phyloP scores from a whole-genome alignment of 2,797 vertebrate species.

The Darevskia nairensis region DNA sequence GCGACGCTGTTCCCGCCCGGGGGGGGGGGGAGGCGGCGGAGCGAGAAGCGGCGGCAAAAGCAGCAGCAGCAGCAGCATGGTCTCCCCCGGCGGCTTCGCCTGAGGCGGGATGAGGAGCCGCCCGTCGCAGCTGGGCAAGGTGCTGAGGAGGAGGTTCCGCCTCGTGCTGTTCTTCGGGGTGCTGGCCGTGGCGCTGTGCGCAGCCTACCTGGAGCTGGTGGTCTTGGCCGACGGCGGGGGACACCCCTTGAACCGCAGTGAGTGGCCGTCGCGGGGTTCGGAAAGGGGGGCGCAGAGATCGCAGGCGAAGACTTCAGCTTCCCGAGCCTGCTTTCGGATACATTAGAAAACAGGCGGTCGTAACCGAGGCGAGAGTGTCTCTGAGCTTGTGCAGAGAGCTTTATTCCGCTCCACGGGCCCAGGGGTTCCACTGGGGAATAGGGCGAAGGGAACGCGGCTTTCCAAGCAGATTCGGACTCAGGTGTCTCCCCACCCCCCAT shows the following conservation, averaged over 20 bases:
- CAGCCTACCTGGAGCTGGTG: slow-evolving; percentile 77
- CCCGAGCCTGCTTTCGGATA: too few species aligned
- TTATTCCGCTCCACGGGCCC: neutral
- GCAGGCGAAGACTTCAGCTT: too few species aligned
- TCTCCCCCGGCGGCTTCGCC: neutral
- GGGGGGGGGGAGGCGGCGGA: neutral
- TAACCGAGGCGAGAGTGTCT: too few species aligned
- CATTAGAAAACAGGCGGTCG: neutral
- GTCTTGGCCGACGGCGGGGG: slow-evolving; percentile 62
- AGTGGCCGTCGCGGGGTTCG: slow-evolving; percentile 50
- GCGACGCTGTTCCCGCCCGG: neutral
- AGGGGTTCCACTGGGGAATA: neutral
- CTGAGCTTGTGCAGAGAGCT: neutral
- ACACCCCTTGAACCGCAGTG: slow-evolving; percentile 69
- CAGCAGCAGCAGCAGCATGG: neutral
- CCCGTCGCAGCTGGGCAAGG: slow-evolving; percentile 64
- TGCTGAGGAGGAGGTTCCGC: slow-evolving; percentile 73
- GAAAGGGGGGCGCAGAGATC: too few species aligned
- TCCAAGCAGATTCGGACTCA: neutral
- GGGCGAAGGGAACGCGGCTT: too few species aligned
- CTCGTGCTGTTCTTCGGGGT: slow-evolving; percentile 65
- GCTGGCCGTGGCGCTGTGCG: slow-evolving; percentile 73
- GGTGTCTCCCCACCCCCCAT: too few species aligned
- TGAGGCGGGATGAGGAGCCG: slow-evolving; percentile 56
- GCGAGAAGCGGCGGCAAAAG: too few species aligned